Evolutionary conservation across 2,113 vertebrate genomes (phyloP), one percentile per base, ranked within the genome.

Genomic region (Prochilodus magdalenae): DNA sequence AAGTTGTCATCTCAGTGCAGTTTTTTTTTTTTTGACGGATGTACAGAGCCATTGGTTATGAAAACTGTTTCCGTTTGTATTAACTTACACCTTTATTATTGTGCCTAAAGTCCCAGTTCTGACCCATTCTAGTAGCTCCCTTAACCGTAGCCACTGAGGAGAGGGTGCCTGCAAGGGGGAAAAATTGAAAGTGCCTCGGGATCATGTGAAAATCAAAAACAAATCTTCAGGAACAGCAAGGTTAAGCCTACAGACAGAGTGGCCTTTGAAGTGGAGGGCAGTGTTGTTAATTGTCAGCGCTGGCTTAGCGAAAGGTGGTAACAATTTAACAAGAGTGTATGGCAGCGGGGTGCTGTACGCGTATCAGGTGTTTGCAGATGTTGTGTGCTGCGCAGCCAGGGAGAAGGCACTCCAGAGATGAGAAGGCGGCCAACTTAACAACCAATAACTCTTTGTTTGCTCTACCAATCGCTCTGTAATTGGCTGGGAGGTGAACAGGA

Each of bases 361-460:
- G 91, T 96, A 97, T 99, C 97, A 97, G 96, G 97, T 97, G 96
- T 96, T 97, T 95, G 95, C 96, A 95, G 93, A 96, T 95, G 93
- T 94, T 92, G 87, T 91, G 77, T 86, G 75, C 91, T 88, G 91
- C 88, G 94, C 93, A 92, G 93, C 93, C 81, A 87, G 94, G 92
- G 93, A 92, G 53, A 91, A 88, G 92, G 90, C 88, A 82, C 84
- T 26, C 87, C 83, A 83, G 40, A 94, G 93, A 92, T 91, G 91
- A 95, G 96, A 66, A 67, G 44, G 51, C 93, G 89, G 87, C 92
- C 89, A 81, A 83, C 93, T 94, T 95, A 95, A 94, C 91, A 93
- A 91, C 91, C 95, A 94, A 91, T 98, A 97, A 97, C 95, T 95
- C 95, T 94, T 95, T 97, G 96, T 97, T 97, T 97, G 95, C 94